Percentiles rank a stretch among this genome's conserved stretches.
phyloP scores from a whole-genome alignment of 2,888 invertebrate genomes.

The Odontocerum albicorne region DNA sequence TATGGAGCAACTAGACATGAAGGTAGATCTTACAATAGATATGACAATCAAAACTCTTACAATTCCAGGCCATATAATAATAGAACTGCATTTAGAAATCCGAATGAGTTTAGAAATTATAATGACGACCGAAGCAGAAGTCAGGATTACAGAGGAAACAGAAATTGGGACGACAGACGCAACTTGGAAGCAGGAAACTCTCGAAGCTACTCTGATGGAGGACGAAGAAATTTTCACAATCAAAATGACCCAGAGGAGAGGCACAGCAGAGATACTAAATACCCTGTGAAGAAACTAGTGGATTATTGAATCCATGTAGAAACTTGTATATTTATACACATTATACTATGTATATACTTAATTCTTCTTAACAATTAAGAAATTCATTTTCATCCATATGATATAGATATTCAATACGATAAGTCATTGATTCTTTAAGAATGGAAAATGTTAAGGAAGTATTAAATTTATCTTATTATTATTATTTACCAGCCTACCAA shows the following conservation, averaged over 20 bases:
- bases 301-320: conserved; percentile 11
- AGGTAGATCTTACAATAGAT: conserved; percentile 2
- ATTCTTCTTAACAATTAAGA: too few relatives aligned
- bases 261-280: conserved; percentile 4
- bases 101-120: conserved; percentile 2
- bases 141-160: conserved; percentile 1
- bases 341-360: too few relatives aligned
- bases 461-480: too few relatives aligned
- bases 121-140: conserved; percentile 8
- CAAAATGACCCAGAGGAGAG: conserved; percentile 1
- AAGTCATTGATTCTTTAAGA: too few relatives aligned
- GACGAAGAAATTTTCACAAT: conserved; percentile 6
- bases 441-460: too few relatives aligned
- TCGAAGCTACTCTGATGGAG: background rate
- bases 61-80: conserved; percentile 2
- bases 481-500: too few relatives aligned
- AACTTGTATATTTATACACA: too few relatives aligned
- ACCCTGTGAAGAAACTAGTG: conserved; percentile 11
- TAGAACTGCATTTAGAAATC: conserved; percentile 1
- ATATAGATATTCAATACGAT: too few relatives aligned
- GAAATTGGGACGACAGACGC: conserved; percentile 6
- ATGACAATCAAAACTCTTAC: conserved; percentile 7
- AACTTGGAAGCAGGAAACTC: conserved; percentile 2
- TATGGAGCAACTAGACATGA: conserved; percentile 6
- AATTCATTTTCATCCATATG: too few relatives aligned